These are phyloP conservation scores for Pygmarrhopalites habei DNA, from an alignment of 1,140 invertebrate genomes.

Conservation along the genomic window DNA sequence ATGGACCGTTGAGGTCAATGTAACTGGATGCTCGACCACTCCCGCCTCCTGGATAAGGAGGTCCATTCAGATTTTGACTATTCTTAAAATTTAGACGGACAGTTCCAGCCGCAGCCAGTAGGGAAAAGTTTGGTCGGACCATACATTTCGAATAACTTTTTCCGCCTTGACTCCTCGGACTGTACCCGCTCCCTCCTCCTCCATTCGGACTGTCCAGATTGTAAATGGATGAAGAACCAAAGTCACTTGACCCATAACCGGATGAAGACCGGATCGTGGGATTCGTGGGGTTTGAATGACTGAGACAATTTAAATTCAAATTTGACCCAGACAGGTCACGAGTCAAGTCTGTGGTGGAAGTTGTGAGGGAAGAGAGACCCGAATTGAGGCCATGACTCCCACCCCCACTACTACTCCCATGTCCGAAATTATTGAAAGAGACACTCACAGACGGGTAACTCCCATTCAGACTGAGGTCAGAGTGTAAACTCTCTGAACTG, in stretches of 20 bases:
- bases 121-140: constrained; percentile 12
- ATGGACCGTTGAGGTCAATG: constrained; percentile 8
- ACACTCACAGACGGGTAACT: not conserved
- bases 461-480: not conserved
- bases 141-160: not conserved
- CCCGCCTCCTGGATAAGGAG: too few relatives aligned
- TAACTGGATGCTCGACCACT: constrained; percentile 4
- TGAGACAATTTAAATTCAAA: not conserved
- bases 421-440: too few relatives aligned
- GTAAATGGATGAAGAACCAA: constrained; percentile 9
- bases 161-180: constrained; percentile 4
- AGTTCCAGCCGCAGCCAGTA: constrained; percentile 8
- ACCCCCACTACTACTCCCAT: not conserved
- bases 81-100: not conserved
- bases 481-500: constrained; percentile 1
- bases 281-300: not conserved
- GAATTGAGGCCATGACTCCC: not conserved
- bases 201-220: not conserved
- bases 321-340: not conserved
- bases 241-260: constrained; percentile 24
- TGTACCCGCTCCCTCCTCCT: not conserved
- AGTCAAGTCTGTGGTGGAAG: constrained; percentile 1
- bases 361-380: not conserved
- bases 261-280: constrained; percentile 17
- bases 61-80: too few relatives aligned